Percentiles rank a stretch among this genome's conserved stretches.
These are phyloP conservation scores for Chloroclysta siterata DNA, from an alignment of 2,888 invertebrate species.

Conservation along the genomic window DNA sequence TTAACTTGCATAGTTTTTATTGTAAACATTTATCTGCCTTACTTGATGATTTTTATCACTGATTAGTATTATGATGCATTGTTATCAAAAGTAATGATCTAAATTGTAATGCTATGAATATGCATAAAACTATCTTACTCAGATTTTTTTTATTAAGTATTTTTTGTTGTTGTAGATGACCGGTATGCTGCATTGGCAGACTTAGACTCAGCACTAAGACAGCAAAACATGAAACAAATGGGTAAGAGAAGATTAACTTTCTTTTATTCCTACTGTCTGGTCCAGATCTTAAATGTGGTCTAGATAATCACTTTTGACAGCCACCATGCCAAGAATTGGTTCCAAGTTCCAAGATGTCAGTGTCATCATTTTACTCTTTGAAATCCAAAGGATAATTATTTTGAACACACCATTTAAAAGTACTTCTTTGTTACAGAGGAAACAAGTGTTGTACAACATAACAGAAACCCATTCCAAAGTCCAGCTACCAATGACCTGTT, in stretches of 20 bases:
- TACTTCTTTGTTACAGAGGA: constrained; percentile 67
- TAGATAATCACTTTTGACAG: not conserved
- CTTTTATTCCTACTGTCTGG: too few relatives aligned
- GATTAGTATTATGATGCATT: not conserved
- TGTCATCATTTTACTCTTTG: too few relatives aligned
- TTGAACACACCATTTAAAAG: not conserved
- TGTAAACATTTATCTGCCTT: not conserved
- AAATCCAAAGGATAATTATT: too few relatives aligned
- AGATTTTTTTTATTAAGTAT: not conserved
- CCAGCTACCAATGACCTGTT: constrained; percentile 72
- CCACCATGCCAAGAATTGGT: too few relatives aligned
- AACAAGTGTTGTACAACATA: constrained; percentile 59
- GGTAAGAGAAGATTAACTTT: constrained; percentile 52
- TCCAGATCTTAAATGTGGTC: too few relatives aligned
- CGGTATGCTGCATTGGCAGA: constrained; percentile 98
- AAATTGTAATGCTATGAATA: not conserved
- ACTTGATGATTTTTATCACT: too few relatives aligned
- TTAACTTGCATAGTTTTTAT: constrained; percentile 25
- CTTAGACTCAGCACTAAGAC: constrained; percentile 91
- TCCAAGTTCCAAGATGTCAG: too few relatives aligned
- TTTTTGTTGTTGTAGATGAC: constrained; percentile 86
- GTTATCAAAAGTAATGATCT: not conserved
- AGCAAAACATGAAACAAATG: constrained; percentile 81
- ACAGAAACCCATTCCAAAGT: constrained; percentile 82
- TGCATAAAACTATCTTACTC: not conserved